Conservation (phyloP, 2,113 vertebrate species). For the Anoura caudifer region DNA sequence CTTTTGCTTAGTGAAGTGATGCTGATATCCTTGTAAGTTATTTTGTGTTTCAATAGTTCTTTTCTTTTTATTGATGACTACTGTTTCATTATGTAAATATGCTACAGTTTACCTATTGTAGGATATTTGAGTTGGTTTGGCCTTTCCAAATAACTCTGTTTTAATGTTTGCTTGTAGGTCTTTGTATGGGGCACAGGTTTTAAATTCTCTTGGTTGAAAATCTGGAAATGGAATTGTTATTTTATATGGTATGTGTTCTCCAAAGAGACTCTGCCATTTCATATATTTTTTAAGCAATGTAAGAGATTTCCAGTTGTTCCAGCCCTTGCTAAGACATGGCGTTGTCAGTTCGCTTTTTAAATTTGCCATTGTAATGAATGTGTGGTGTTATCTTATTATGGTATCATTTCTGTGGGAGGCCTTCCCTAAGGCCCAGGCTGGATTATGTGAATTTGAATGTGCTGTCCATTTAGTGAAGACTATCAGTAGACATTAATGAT, state of each 20-base stretch:
- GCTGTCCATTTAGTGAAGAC: background rate
- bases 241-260: background rate
- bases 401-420: background rate
- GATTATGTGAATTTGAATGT: background rate
- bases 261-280: background rate
- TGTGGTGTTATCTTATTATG: background rate
- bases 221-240: background rate
- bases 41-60: background rate
- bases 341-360: background rate
- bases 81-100: background rate
- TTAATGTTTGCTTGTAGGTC: background rate
- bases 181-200: background rate
- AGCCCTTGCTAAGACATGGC: background rate
- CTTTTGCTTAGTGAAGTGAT: background rate
- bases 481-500: background rate
- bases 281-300: background rate
- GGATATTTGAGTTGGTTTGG: background rate
- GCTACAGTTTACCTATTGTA: background rate
- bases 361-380: background rate
- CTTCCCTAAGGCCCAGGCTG: background rate
- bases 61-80: background rate
- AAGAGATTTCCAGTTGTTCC: background rate
- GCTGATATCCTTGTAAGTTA: background rate
- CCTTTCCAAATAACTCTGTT: background rate
- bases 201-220: background rate